Evolutionary conservation across 2,797 vertebrate genomes (phyloP), one percentile per base, ranked within the genome.

Genomic region (Sebastes matsubarae): DNA sequence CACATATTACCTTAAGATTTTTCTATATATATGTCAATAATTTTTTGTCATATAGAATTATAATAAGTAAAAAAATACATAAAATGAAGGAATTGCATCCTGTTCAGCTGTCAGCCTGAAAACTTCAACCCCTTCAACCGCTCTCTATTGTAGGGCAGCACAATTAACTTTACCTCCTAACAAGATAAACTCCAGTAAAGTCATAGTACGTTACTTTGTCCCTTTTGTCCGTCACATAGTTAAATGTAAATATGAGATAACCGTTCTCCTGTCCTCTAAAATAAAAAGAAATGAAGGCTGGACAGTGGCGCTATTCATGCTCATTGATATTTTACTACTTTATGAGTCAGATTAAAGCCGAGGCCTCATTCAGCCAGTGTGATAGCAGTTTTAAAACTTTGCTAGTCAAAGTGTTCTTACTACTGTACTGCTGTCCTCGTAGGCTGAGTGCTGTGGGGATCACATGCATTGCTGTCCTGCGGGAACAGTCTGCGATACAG

Each of bases 401-500:
- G 89, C 11, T 87, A 94, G 88, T 93, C 94, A 94, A 94, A 94
- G 59, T 80, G 32, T 77, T 38, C 2, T 12, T 50, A 64, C 76
- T 85, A 54, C 74, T 65, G n/a, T 85, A 34, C 75, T 65, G n/a
- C 46, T 64, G 38, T 82, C 25, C 61, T 58, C 22, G 10, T 54
- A 98, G 97, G 98, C 96, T 1, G 95, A 94, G 2, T 98, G 97
- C 94, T 99, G 98, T 8, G 89, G 85, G 1, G 97, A 99, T 87
- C 96, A 96, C 67, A 57, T 93, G 5, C 97, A 98, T 67, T 99
- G 98, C 92, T 99, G 97, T 80, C 97, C 97, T 2, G 92, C 90
- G 0, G 94, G 87, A 13, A 96, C 95, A 3, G 0, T 84, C 68
- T 98, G 98, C 1, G 92, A 96, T 73, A 20, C 92, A 72, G 68